phyloP scores from a whole-genome alignment of 1,140 invertebrate genomes.

The Nymphalis io region DNA sequence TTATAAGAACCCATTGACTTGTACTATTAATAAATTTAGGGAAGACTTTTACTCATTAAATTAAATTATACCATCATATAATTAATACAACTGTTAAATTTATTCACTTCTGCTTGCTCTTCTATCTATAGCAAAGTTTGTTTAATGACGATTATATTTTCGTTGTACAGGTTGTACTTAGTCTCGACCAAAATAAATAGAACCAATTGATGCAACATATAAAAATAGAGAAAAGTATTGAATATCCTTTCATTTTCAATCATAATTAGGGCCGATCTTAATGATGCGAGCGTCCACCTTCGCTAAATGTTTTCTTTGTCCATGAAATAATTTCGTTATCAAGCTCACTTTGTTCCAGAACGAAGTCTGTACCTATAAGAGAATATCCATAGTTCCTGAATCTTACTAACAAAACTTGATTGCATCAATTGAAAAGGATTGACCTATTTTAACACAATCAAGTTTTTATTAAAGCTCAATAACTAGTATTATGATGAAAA shows the following conservation, averaged over 20 bases:
- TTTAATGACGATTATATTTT: conserved; percentile 3
- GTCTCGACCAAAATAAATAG: neutral
- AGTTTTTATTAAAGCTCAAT: conserved; percentile 22
- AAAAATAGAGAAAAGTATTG: neutral
- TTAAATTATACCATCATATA: neutral
- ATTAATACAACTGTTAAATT: neutral
- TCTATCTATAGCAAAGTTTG: neutral
- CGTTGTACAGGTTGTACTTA: neutral
- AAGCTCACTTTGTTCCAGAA: conserved; percentile 22
- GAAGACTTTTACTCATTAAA: no score
- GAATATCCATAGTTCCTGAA: neutral
- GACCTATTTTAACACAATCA: conserved; percentile 28
- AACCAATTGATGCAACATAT: neutral
- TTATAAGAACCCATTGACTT: no score
- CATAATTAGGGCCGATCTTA: neutral
- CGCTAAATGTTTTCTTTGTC: conserved; percentile 38
- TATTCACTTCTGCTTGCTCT: neutral
- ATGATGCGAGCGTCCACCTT: conserved; percentile 7
- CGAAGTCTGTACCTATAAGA: conserved; percentile 14
- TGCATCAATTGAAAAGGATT: conserved; percentile 25
- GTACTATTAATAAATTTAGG: no score
- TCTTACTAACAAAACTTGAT: conserved; percentile 11
- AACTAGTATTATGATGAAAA: conserved; percentile 41
- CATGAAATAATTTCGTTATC: conserved; percentile 38
- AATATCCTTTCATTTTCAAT: neutral